Evolutionary conservation across 2,113 vertebrate species (phyloP).

Genomic region (Strix aluco): DNA sequence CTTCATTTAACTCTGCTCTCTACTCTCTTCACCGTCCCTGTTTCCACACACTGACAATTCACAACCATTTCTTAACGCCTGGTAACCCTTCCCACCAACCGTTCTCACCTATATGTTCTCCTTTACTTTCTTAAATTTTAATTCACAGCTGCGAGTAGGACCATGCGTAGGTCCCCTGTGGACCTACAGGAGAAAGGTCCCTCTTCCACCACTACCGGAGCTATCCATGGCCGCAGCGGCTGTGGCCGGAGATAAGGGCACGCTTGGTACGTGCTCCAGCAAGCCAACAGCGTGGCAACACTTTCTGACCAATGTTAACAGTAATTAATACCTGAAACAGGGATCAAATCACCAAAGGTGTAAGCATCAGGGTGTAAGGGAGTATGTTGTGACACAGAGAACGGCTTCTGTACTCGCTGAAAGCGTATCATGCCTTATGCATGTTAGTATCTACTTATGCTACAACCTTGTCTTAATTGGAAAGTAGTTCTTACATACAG

Average conservation of each 20-base stretch:
- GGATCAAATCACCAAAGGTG: neutral
- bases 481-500: neutral
- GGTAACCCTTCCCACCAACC: neutral
- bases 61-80: neutral
- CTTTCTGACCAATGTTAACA: neutral
- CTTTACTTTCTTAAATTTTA: neutral
- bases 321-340: neutral
- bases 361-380: neutral
- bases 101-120: neutral
- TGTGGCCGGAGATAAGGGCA: accelerated
- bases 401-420: neutral
- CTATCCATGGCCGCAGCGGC: accelerated
- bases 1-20: neutral
- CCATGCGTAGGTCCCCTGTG: accelerated
- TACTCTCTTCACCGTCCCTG: neutral
- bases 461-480: neutral
- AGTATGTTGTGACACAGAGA: neutral
- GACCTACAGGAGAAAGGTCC: neutral
- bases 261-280: neutral
- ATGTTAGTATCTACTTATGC: neutral
- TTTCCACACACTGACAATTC: neutral
- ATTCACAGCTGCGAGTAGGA: neutral
- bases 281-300: neutral
- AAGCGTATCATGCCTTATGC: neutral
- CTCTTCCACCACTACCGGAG: neutral